These are phyloP conservation scores for Phorcus lineatus DNA, from an alignment of 2,888 invertebrate genomes.

Conservation along the genomic window DNA sequence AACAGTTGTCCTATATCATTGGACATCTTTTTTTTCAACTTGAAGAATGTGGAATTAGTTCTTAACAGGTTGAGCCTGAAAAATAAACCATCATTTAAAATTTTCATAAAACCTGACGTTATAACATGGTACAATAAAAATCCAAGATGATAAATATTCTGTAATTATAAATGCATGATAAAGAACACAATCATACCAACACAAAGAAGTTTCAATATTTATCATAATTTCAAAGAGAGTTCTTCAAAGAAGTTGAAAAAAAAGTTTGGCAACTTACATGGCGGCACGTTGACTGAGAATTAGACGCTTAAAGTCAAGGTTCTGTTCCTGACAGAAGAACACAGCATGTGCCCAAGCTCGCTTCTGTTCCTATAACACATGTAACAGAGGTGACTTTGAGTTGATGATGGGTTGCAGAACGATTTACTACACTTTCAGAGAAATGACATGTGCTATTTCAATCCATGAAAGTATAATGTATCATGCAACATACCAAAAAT, in stretches of 20 bases:
- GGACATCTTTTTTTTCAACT: constrained; percentile 56
- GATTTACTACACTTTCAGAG: too few relatives aligned
- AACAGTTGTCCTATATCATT: constrained; percentile 58
- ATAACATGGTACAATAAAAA: background rate
- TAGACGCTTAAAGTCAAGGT: constrained; percentile 60
- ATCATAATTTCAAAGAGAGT: too few relatives aligned
- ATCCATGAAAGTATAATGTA: too few relatives aligned
- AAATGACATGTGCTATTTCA: too few relatives aligned
- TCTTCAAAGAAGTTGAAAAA: too few relatives aligned
- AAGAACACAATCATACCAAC: background rate
- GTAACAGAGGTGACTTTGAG: too few relatives aligned
- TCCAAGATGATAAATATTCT: too few relatives aligned
- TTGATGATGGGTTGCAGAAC: too few relatives aligned
- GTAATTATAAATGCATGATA: too few relatives aligned
- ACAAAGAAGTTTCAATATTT: background rate
- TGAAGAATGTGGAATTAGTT: constrained; percentile 59
- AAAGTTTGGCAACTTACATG: constrained; percentile 70
- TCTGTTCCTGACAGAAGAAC: constrained; percentile 63
- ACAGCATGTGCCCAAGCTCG: constrained; percentile 70
- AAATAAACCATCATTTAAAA: background rate
- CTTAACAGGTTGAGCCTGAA: constrained; percentile 63
- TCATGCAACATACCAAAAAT: too few relatives aligned
- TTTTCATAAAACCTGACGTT: background rate
- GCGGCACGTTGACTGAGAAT: constrained; percentile 67
- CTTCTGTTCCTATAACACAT: constrained; percentile 63